Evolutionary conservation across 2,113 vertebrate species (phyloP).

Genomic region (Oryzias melastigma): DNA sequence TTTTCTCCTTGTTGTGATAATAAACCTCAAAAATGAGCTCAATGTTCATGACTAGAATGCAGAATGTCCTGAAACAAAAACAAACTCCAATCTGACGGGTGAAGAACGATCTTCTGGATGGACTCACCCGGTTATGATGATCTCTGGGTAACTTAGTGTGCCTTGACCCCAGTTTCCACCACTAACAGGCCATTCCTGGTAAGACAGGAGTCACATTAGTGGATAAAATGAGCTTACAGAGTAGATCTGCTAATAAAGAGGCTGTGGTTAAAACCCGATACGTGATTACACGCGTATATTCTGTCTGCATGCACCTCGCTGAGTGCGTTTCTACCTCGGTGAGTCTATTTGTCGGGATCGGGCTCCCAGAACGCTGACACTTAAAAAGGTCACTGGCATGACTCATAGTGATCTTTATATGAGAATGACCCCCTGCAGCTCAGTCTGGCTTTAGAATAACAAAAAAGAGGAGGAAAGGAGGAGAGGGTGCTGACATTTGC

Average conservation of each 20-base stretch:
- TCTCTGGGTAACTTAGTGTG: constrained; percentile 97
- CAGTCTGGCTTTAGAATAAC: constrained; percentile 37
- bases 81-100: constrained; percentile 10
- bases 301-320: constrained; percentile 28
- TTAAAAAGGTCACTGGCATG: constrained; percentile 70
- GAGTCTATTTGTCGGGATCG: constrained; percentile 26
- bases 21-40: constrained; percentile 33
- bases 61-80: constrained; percentile 24
- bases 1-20: constrained; percentile 32
- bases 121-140: constrained; percentile 98
- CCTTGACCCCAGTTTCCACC: constrained; percentile 98
- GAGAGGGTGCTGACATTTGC: constrained; percentile 67
- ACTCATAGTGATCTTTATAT: constrained; percentile 72
- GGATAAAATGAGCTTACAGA: constrained; percentile 1
- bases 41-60: constrained; percentile 32
- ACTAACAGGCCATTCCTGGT: constrained; percentile 97
- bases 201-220: constrained; percentile 47
- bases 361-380: constrained; percentile 57
- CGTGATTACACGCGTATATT: background rate
- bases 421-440: constrained; percentile 64
- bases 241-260: background rate
- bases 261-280: constrained; percentile 13
- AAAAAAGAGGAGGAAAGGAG: background rate
- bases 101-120: constrained; percentile 33
- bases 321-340: constrained; percentile 8